Percentiles rank a stretch among this genome's conserved stretches.
Conservation (phyloP, 2,888 invertebrate species). For the Nymphalis c-album region DNA sequence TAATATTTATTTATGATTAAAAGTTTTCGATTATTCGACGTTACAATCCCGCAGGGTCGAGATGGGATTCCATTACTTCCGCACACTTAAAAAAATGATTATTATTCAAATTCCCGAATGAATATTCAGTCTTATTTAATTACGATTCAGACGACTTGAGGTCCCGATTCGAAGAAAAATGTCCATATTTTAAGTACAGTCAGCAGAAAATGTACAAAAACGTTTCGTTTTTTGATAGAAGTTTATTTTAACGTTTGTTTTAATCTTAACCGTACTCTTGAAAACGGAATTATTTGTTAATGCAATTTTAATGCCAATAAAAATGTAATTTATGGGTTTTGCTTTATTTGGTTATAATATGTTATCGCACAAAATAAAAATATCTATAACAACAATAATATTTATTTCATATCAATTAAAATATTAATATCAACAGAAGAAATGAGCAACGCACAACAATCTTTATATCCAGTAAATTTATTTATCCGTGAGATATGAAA, state of each 20-base stretch:
- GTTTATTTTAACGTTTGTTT: neutral
- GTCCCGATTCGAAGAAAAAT: slow-evolving; percentile 16
- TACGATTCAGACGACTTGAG: slow-evolving; percentile 27
- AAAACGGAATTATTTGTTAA: no score
- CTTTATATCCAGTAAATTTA: no score
- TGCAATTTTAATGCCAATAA: no score
- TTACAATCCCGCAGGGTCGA: slow-evolving; percentile 19
- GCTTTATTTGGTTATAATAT: no score
- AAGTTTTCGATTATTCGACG: slow-evolving; percentile 21
- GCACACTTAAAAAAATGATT: slow-evolving; percentile 38
- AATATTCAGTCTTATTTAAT: slow-evolving; percentile 44
- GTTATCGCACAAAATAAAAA: no score
- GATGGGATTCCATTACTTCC: slow-evolving; percentile 17
- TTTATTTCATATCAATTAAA: no score
- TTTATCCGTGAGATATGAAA: no score
- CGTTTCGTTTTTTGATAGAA: neutral
- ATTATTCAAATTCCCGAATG: slow-evolving; percentile 45
- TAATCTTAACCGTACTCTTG: no score
- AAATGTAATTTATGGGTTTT: no score
- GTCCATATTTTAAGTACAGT: slow-evolving; percentile 18
- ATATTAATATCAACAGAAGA: no score
- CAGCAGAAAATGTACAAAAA: slow-evolving; percentile 10
- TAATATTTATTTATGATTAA: slow-evolving; percentile 12
- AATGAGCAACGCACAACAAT: no score
- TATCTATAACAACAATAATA: no score